These are phyloP conservation scores for Acronicta psi DNA, from an alignment of 2,888 invertebrate genomes.

Conservation along the genomic window DNA sequence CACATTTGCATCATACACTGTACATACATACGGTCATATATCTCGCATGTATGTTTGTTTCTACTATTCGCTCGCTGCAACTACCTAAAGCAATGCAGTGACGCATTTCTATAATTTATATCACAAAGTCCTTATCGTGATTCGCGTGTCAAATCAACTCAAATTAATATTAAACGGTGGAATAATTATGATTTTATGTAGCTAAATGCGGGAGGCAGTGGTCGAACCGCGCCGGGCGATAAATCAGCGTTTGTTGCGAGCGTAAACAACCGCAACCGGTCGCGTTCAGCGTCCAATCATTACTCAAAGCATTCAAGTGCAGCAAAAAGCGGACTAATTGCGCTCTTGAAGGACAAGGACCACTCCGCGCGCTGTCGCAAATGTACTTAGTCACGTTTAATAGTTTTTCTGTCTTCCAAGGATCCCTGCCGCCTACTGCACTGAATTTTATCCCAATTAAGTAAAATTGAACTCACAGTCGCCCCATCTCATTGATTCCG, in stretches of 20 bases:
- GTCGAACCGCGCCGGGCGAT: slow-evolving; percentile 63
- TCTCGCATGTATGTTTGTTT: slow-evolving; percentile 15
- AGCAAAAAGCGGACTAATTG: slow-evolving; percentile 87
- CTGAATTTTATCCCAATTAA: slow-evolving; percentile 36
- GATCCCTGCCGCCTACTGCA: slow-evolving; percentile 52
- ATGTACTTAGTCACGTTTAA: slow-evolving; percentile 86
- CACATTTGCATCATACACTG: slow-evolving; percentile 82
- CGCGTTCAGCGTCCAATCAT: slow-evolving; percentile 78
- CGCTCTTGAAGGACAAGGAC: slow-evolving; percentile 86
- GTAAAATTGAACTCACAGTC: slow-evolving; percentile 34
- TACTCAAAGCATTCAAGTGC: slow-evolving; percentile 84
- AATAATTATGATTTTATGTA: slow-evolving; percentile 68
- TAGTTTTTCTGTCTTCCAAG: slow-evolving; percentile 78
- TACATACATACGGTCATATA: slow-evolving; percentile 62
- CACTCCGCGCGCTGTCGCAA: slow-evolving; percentile 78
- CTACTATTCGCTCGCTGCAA: slow-evolving; percentile 29
- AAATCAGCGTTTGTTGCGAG: slow-evolving; percentile 83
- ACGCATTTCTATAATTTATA: slow-evolving; percentile 37
- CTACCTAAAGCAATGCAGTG: slow-evolving; percentile 22
- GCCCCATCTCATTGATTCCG: slow-evolving; percentile 34
- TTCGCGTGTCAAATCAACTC: slow-evolving; percentile 58
- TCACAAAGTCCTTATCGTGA: slow-evolving; percentile 44
- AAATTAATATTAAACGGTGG: slow-evolving; percentile 60
- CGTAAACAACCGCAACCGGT: slow-evolving; percentile 80
- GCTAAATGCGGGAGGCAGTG: slow-evolving; percentile 63